These are phyloP conservation scores for Scaptomyza polygonia DNA, from an alignment of 2,888 invertebrate genomes.

Conservation along the genomic window DNA sequence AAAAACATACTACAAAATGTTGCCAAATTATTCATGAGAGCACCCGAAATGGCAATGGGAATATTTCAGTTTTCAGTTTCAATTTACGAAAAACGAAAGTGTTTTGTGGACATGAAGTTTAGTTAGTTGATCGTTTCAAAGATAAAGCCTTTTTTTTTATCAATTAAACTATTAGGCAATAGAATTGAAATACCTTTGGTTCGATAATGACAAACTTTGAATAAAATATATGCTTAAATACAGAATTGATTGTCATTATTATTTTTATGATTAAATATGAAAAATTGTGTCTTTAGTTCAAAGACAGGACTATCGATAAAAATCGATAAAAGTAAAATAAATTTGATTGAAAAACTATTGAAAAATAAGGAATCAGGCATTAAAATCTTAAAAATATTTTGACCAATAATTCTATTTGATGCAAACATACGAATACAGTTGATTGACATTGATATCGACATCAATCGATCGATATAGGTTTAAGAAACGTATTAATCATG, in stretches of 20 bases:
- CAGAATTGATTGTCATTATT: no score
- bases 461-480: neutral
- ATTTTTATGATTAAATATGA: no score
- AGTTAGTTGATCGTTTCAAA: neutral
- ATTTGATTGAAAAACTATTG: no score
- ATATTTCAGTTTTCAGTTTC: conserved; percentile 27
- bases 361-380: no score
- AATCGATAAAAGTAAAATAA: no score
- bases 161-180: neutral
- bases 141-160: neutral
- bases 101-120: neutral
- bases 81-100: conserved; percentile 41
- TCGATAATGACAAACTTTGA: no score
- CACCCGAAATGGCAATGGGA: conserved; percentile 46
- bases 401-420: no score
- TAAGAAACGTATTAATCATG: neutral
- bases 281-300: neutral
- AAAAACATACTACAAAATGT: conserved; percentile 9
- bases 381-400: no score
- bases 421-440: no score
- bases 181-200: neutral
- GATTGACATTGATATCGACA: neutral
- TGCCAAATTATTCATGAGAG: conserved; percentile 52
- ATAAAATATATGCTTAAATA: no score
- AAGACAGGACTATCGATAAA: neutral